Base-by-base conservation (phyloP, 2,113 vertebrate species). In the Megaceryle maxima region DNA sequence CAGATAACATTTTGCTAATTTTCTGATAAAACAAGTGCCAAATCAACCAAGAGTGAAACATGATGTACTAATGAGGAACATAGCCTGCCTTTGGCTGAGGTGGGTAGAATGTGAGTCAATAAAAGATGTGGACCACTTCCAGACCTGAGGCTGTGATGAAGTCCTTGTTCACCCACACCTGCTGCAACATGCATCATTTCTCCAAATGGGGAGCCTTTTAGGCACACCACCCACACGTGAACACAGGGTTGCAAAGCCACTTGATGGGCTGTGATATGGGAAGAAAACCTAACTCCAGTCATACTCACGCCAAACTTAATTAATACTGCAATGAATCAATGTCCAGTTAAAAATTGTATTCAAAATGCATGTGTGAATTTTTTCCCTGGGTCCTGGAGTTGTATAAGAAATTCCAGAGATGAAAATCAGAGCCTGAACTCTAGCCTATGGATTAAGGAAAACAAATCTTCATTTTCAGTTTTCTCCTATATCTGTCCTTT, bases 11-110 rank as follows among this genome's bases (percentile, higher is more conserved):
- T 78, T 87, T 31, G 53, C 12, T 37, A 22, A 14, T 44, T 73
- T 86, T 37, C 33, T 2, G 0, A 11, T n/a, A 31, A 67, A 80
- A 59, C 2, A 4, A 16, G 28, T 37, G 41, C 41, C 64, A 56
- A 39, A n/a, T 13, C 29, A 66, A 62, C 28, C 28, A 28, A 56
- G 64, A 72, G 37, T 2, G 13, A 55, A 83, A 43, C 0, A 10
- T 3, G 6, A 28, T 0, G 5, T 46, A 43, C 21, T 44, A 66
- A 19, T 0, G 4, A 35, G 59, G 75, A 82, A 72, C 0, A 4
- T 50, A 37, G n/a, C 53, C 66, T 72, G 85, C 29, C 24, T 76
- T 76, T 39, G 55, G 56, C 51, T 55, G 13, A 81, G 59, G 10
- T 22, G 44, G 29, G 35, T 77, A 39, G 28, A 67, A 62, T 4